Base-by-base conservation (phyloP, 2,888 invertebrate genomes). In the Ophioninae sp. region DNA sequence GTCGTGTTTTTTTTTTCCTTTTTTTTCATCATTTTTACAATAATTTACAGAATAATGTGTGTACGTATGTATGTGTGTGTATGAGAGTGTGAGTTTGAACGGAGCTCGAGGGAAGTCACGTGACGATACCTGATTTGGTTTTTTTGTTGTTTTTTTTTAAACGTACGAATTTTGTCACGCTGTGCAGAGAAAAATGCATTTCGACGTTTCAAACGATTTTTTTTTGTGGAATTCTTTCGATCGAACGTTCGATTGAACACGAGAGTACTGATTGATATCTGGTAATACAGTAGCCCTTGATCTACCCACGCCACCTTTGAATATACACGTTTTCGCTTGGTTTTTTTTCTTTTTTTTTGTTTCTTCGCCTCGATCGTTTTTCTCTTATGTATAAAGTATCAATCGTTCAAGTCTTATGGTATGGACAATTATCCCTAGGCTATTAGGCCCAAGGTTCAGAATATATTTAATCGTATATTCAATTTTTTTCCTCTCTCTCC, bases 361-460 rank as follows among this genome's bases (percentile, higher is more conserved):
- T 39, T 71, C 79, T 79, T 80, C 77, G 77, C 72, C 81, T 81
- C 65, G 79, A 78, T 72, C 81, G 81, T 83, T 80, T 59, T 83
- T 72, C n/a, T 67, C 68, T 74, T 68, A 68, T 74, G 88, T 90
- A 90, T 89, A 89, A 91, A 92, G 91, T 92, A 90, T 91, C 89
- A 90, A 91, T 92, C 90, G 86, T 90, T 92, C 91, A 92, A 93
- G 93, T 93, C 92, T 93, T 93, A 91, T 92, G 91, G 87, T 91
- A 92, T 92, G 93, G 92, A 93, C 93, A 92, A 91, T 88, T 90
- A 91, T 89, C 87, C 91, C 91, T 90, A 90, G 91, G 91, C 90
- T 89, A 89, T 83, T 91, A 90, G 90, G 90, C 91, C 90, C 88
- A 89, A 90, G 90, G 90, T 89, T 85, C 86, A 84, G 88, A 87